Conservation (phyloP, 2,797 vertebrate species). For the Leptodactylus fallax region DNA sequence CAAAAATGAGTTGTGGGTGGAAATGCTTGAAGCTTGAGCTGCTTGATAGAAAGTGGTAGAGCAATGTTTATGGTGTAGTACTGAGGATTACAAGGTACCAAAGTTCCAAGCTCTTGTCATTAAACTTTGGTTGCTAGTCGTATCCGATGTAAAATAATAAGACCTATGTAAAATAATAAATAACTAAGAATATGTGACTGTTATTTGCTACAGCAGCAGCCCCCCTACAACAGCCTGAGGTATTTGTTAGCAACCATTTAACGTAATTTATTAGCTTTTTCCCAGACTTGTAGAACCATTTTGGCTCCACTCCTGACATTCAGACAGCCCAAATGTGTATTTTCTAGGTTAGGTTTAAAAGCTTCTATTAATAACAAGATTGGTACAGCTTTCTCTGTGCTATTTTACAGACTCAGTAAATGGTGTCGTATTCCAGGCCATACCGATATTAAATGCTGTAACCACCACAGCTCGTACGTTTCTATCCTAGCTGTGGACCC, state of each 20-base stretch:
- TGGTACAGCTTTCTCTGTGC: neutral
- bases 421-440: neutral
- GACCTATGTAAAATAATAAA: conserved; percentile 5
- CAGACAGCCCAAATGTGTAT: conserved; percentile 25
- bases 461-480: neutral
- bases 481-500: neutral
- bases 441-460: neutral
- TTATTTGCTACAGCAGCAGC: neutral
- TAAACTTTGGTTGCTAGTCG: neutral
- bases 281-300: conserved; percentile 29
- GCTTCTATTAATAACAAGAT: conserved; percentile 20
- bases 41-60: neutral
- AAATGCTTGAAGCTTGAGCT: neutral
- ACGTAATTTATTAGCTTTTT: conserved; percentile 24
- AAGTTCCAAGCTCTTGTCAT: neutral
- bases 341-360: conserved; percentile 22
- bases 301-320: conserved; percentile 25
- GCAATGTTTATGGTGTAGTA: neutral
- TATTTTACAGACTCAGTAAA: conserved; percentile 29
- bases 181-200: neutral
- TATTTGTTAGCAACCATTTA: conserved; percentile 19
- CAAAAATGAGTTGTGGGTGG: neutral
- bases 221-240: neutral
- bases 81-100: neutral
- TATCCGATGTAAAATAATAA: neutral